Percentiles rank a stretch among this genome's conserved stretches.
Evolutionary conservation across 2,888 invertebrate genomes (phyloP).

Genomic region (Polyploca ridens): DNA sequence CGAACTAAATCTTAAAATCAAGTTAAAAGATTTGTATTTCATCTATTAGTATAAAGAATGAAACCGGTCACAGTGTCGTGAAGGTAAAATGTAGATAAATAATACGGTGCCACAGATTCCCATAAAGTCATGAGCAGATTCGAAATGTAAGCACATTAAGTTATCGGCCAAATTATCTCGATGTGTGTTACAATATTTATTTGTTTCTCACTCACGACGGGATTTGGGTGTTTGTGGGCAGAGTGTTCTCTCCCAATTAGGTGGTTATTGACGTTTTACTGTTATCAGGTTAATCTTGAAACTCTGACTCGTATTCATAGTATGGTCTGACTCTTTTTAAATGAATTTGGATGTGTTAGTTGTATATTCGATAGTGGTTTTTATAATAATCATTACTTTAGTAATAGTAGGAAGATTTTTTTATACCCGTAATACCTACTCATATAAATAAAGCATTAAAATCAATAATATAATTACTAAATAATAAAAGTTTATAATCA

Average conservation of each 20-base stretch:
- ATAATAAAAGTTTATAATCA: too few relatives aligned
- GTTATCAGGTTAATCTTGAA: slow-evolving; percentile 78
- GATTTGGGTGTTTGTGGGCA: slow-evolving; percentile 67
- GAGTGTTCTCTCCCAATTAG: slow-evolving; percentile 82
- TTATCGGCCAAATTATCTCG: slow-evolving; percentile 81
- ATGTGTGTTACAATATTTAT: slow-evolving; percentile 82
- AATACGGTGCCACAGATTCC: slow-evolving; percentile 70
- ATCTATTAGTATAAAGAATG: not conserved
- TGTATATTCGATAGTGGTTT: too few relatives aligned
- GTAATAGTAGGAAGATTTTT: too few relatives aligned
- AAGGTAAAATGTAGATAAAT: slow-evolving; percentile 28
- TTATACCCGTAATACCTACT: too few relatives aligned
- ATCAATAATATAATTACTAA: too few relatives aligned
- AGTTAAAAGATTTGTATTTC: not conserved
- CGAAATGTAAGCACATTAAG: slow-evolving; percentile 84
- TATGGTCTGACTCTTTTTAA: slow-evolving; percentile 19
- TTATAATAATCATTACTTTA: too few relatives aligned
- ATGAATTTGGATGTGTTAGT: too few relatives aligned
- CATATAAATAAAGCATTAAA: too few relatives aligned
- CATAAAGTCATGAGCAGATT: slow-evolving; percentile 84
- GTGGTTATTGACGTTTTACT: slow-evolving; percentile 84
- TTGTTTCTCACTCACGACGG: slow-evolving; percentile 77
- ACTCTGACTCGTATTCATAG: slow-evolving; percentile 71
- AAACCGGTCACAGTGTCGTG: not conserved
- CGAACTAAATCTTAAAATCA: slow-evolving; percentile 1